Percentiles rank a stretch among this genome's conserved stretches.
phyloP scores from a whole-genome alignment of 2,888 invertebrate genomes.

The Notodonta ziczac region DNA sequence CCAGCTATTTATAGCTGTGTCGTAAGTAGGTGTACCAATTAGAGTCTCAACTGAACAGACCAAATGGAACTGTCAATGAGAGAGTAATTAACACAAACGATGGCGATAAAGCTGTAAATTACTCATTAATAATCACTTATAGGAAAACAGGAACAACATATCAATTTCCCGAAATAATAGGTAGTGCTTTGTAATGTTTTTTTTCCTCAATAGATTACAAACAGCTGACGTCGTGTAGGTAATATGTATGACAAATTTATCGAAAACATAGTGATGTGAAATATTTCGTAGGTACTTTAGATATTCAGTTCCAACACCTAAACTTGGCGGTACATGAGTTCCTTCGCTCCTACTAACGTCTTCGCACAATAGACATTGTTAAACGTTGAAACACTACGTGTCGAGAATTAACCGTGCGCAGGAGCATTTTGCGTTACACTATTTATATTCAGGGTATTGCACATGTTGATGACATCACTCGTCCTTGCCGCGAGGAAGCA shows the following conservation, averaged over 20 bases:
- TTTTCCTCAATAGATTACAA: not conserved
- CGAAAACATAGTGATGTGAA: not conserved
- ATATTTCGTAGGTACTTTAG: slow-evolving; percentile 6
- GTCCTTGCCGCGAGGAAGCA: slow-evolving; percentile 78
- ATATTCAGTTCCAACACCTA: slow-evolving; percentile 37
- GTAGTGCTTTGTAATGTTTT: not conserved
- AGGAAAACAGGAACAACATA: not conserved
- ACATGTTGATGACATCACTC: slow-evolving; percentile 74
- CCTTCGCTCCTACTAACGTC: slow-evolving; percentile 34
- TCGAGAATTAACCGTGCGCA: slow-evolving; percentile 55
- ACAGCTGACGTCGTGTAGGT: not conserved
- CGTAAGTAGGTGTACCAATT: slow-evolving; percentile 10
- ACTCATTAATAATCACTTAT: not conserved
- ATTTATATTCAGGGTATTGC: slow-evolving; percentile 66
- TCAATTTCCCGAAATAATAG: slow-evolving; percentile 1
- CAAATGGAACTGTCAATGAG: not conserved
- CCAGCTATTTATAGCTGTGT: slow-evolving; percentile 28
- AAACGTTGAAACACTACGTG: slow-evolving; percentile 64
- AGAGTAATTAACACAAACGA: not conserved
- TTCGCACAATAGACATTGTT: slow-evolving; percentile 53
- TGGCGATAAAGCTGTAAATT: not conserved
- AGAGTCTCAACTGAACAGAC: not conserved
- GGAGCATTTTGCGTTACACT: slow-evolving; percentile 54
- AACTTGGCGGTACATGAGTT: slow-evolving; percentile 32
- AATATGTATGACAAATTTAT: not conserved